These are phyloP conservation scores for Olivierus martensii DNA, from an alignment of 1,140 invertebrate genomes.

Conservation along the genomic window DNA sequence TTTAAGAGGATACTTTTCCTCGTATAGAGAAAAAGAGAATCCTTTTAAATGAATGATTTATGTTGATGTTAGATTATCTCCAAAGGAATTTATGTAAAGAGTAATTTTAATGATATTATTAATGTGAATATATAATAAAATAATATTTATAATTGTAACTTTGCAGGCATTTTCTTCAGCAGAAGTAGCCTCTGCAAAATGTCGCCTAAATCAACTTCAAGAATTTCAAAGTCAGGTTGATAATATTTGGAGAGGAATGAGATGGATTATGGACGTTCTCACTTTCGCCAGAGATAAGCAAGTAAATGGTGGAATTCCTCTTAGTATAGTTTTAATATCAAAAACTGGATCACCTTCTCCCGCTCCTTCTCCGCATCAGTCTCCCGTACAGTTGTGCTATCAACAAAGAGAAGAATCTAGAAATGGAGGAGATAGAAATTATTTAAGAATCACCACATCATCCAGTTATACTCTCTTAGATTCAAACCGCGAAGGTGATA, in stretches of 20 bases:
- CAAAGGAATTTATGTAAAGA: no score
- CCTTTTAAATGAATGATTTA: no score
- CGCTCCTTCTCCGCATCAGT: conserved; percentile 6
- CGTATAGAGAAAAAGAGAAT: no score
- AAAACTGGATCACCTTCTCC: conserved; percentile 10
- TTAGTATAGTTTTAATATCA: conserved; percentile 20
- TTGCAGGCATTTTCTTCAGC: conserved; percentile 68
- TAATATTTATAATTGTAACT: neutral
- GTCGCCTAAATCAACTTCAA: conserved; percentile 62
- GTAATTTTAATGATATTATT: neutral
- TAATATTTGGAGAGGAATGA: conserved; percentile 71
- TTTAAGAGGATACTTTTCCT: no score
- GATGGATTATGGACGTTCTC: conserved; percentile 91
- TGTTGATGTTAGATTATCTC: no score
- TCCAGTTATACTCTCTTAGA: neutral
- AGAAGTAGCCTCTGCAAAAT: conserved; percentile 70
- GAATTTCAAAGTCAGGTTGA: conserved; percentile 68
- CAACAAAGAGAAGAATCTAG: neutral
- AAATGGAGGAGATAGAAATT: neutral
- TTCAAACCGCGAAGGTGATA: neutral
- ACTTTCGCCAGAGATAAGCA: conserved; percentile 72
- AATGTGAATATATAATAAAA: neutral
- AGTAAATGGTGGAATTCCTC: conserved; percentile 26
- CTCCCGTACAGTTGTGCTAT: neutral
- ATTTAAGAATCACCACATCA: neutral